Percentiles rank a stretch among this genome's conserved stretches.
phyloP scores from a whole-genome alignment of 2,888 invertebrate genomes.

The Tridacna crocea region DNA sequence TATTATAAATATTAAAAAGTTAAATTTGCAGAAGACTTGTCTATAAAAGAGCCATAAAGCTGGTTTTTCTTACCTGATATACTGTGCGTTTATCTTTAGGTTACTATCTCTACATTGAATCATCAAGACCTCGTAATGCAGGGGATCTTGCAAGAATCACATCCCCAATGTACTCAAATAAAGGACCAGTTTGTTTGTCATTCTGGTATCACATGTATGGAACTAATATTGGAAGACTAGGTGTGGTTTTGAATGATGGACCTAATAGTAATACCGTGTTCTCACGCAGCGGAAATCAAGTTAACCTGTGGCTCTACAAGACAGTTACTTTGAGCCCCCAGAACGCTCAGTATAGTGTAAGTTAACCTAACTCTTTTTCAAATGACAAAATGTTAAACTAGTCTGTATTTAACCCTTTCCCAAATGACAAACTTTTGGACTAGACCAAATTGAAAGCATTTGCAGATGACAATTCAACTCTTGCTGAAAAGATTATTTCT shows the following conservation, averaged over 20 bases:
- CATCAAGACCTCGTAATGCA: conserved; percentile 86
- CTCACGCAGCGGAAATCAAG: conserved; percentile 70
- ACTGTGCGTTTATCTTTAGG: conserved; percentile 55
- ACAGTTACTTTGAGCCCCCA: conserved; percentile 56
- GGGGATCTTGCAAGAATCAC: conserved; percentile 86
- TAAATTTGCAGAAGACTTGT: too few species aligned
- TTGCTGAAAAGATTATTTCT: too few species aligned
- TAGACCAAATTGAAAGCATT: too few species aligned
- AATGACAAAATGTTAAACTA: not conserved
- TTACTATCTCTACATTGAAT: conserved; percentile 77
- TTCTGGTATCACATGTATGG: conserved; percentile 83
- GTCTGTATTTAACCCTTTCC: conserved; percentile 16
- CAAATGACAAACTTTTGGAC: not conserved
- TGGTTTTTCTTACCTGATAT: too few species aligned
- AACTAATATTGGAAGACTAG: conserved; percentile 69
- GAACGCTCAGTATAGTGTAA: conserved; percentile 59
- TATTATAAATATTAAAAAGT: too few species aligned
- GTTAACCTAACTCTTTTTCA: not conserved
- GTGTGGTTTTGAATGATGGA: conserved; percentile 72
- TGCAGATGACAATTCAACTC: too few species aligned
- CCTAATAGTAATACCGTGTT: conserved; percentile 63
- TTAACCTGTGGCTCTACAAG: conserved; percentile 75
- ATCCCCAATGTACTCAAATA: conserved; percentile 65
- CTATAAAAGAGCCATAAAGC: too few species aligned
- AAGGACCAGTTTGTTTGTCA: conserved; percentile 71